Evolutionary conservation across 2,797 vertebrate genomes (phyloP).

Genomic region (Tarsius wallacei): DNA sequence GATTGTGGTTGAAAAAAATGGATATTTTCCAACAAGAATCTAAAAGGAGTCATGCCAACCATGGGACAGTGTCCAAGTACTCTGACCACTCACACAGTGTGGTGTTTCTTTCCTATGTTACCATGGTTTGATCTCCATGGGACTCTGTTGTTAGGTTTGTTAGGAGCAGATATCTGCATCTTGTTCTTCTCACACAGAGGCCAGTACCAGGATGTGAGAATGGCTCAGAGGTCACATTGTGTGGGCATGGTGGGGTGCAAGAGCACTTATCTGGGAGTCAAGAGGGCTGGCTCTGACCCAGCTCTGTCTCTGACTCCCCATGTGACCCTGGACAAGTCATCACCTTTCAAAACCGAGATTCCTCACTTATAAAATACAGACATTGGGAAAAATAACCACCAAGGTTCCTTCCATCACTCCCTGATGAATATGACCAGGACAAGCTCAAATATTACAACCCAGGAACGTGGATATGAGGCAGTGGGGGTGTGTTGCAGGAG

Average conservation of each 20-base stretch:
- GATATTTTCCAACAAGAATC: not conserved
- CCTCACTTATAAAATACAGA: not conserved
- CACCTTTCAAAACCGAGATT: not conserved
- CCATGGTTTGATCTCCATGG: not conserved
- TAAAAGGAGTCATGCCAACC: not conserved
- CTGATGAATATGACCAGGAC: not conserved
- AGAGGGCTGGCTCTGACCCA: not conserved
- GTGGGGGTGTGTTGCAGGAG: no score
- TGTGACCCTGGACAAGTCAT: not conserved
- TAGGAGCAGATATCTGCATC: not conserved
- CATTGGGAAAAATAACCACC: not conserved
- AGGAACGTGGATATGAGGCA: not conserved
- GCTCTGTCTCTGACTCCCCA: not conserved
- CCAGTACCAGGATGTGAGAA: not conserved
- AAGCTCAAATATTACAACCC: not conserved
- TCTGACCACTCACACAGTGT: not conserved
- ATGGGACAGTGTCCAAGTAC: not conserved
- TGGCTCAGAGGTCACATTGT: not conserved
- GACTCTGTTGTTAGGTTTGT: not conserved
- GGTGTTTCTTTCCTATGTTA: not conserved
- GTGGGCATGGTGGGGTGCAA: accelerated
- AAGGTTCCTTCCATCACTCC: not conserved
- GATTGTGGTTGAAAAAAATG: not conserved
- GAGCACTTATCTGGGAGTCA: not conserved
- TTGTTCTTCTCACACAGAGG: not conserved